Base-by-base conservation (phyloP, 2,797 vertebrate genomes). In the Myotis pilosus region DNA sequence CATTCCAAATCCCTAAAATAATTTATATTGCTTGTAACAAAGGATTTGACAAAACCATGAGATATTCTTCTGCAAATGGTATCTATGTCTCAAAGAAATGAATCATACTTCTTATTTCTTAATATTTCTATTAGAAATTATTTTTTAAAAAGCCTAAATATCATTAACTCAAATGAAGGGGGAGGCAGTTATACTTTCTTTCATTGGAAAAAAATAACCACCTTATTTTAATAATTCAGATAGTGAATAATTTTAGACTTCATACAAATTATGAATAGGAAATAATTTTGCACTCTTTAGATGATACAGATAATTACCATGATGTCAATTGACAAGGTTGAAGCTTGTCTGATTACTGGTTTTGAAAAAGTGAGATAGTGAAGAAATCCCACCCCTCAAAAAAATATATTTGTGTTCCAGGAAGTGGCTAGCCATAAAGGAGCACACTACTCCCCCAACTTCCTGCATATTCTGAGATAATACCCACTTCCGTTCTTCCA, bases 61-160 rank as follows among this genome's bases (percentile, higher is more conserved):
- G 33, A 66, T 74, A 92, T 64, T 92, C 15, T 81, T 81, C 23
- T 47, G 75, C 49, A 76, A 49, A 88, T 47, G 79, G 8, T 57
- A 22, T 20, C 6, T 11, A 55, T 47, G 44, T 87, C 51, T 71
- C 33, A 44, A 49, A 66, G 51, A 82, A 92, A 92, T 72, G 10
- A 74, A 51, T 16, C 12, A 36, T 33, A 10, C 11, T 78, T 89
- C 1, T 13, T 92, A 83, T 86, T 85, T 92, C n/a, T 76, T 81
- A 85, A 81, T 80, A n/a, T 91, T 92, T 91, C 17, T 51, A 12
- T 69, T 95, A 47, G 47, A 62, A 60, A 60, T 60, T 60, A 60
- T 60, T 60, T 60, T 25, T 60, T 60, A 36, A 68, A 55, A 68
- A 47, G 17, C 12, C 22, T 57, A 28, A 47, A 11, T 20, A 64